Base-by-base conservation (phyloP, 2,888 invertebrate species). In the Meteorus colon region DNA sequence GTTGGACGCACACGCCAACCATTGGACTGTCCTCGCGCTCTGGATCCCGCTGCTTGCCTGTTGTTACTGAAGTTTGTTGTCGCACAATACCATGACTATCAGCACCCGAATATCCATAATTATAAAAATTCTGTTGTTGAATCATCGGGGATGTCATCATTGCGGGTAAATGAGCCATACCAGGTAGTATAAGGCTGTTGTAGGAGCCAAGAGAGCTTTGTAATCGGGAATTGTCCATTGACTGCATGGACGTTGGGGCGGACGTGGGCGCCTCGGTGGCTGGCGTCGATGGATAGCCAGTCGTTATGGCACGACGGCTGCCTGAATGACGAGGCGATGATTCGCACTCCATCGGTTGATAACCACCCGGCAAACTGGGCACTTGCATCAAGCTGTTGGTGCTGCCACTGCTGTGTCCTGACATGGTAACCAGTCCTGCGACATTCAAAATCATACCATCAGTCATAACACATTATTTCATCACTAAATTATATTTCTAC, bases 1-100 rank as follows among this genome's bases (percentile, higher is more conserved):
- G 96, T 91, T 96, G 96, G 89, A 96, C 94, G 91, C 96, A 96
- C 84, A 96, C 96, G 81, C 95, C 96, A 86, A 96, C 94, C 95
- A 97, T 95, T 83, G 95, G 95, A 86, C 95, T 94, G 87, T 94
- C 94, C 83, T 94, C 94, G 82, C 92, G 90, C 82, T 92, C 92
- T 63, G 87, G 83, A 77, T 88, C 89, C 77, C 89, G 80, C 80
- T 85, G 90, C 82, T 89, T 90, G 76, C 85, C 86, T 73, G 85
- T 82, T 73, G 86, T 82, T 77, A 86, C 86, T 74, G 86, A 84
- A 77, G 86, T 85, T 78, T 83, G 86, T 81, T 86, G 88, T 74
- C 87, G 84, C 78, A 84, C 84, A 81, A 87, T 88, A 70, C 84
- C 85, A 84, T 86, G 85, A 79, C 86, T 81, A 79, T 89, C 89